phyloP scores from a whole-genome alignment of 2,113 vertebrate species.

The Phalacrocorax brasilianus region DNA sequence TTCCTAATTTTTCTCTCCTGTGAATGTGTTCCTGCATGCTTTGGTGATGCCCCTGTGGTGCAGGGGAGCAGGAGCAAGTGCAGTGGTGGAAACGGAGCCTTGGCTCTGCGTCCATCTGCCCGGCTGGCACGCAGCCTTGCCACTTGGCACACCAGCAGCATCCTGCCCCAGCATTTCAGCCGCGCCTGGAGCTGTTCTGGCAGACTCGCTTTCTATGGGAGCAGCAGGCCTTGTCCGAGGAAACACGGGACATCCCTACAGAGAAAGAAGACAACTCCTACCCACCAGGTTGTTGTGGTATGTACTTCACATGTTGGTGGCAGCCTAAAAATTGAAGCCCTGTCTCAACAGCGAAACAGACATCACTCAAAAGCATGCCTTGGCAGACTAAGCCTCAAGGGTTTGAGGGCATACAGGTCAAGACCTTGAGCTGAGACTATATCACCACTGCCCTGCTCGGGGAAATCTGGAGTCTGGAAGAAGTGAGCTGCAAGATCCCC shows the following conservation, averaged over 20 bases:
- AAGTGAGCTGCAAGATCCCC: neutral
- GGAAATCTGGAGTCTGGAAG: neutral
- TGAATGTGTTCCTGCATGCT: neutral
- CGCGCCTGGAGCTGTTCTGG: neutral
- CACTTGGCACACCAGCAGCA: neutral
- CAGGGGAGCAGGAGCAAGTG: neutral
- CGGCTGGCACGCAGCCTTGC: neutral
- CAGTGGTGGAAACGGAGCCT: neutral
- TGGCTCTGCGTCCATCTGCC: neutral
- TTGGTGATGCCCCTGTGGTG: neutral
- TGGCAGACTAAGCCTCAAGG: neutral
- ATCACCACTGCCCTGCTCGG: neutral
- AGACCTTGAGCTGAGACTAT: neutral
- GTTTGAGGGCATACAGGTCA: neutral
- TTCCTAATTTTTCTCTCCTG: neutral
- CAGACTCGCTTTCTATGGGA: neutral
- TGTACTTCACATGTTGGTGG: accelerated
- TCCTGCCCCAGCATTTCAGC: neutral
- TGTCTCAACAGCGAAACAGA: neutral
- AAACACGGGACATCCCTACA: neutral
- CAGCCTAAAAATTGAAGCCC: neutral
- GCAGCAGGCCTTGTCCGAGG: neutral
- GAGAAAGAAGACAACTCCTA: neutral
- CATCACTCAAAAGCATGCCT: neutral
- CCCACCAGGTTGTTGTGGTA: neutral